Evolutionary conservation across 2,797 vertebrate species (phyloP).

Genomic region (Chelon auratus): DNA sequence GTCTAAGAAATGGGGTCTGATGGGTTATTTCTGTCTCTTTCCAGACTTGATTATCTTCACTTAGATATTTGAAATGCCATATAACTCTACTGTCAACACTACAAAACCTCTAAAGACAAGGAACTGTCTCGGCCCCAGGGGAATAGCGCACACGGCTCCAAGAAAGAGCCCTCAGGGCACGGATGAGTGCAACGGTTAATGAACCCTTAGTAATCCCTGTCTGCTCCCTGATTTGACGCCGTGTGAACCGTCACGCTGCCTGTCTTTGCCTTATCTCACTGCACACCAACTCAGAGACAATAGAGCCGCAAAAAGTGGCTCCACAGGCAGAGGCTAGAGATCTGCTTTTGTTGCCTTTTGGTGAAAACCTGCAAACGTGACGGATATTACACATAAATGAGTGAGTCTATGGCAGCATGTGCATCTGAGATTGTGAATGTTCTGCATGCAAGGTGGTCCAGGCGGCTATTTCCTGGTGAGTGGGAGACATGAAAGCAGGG

Average conservation of each 20-base stretch:
- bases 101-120: constrained; percentile 40
- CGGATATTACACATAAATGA: neutral
- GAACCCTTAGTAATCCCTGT: constrained; percentile 55
- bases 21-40: constrained; percentile 35
- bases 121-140: constrained; percentile 18
- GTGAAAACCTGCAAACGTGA: constrained; percentile 26
- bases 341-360: constrained; percentile 32
- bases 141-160: constrained; percentile 15
- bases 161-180: constrained; percentile 39
- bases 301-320: constrained; percentile 30
- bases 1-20: neutral
- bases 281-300: constrained; percentile 55
- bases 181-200: constrained; percentile 58
- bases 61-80: constrained; percentile 34
- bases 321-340: constrained; percentile 6
- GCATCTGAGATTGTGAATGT: constrained; percentile 17
- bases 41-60: constrained; percentile 22
- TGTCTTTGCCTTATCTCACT: constrained; percentile 55
- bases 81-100: constrained; percentile 52
- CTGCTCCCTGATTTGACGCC: constrained; percentile 41
- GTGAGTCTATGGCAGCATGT: constrained; percentile 5
- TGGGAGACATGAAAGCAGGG: constrained; percentile 61
- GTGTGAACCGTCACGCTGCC: constrained; percentile 35
- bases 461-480: constrained; percentile 62
- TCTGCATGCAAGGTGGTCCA: constrained; percentile 47